Conservation (phyloP, 2,888 invertebrate species). For the Coenonympha glycerion region DNA sequence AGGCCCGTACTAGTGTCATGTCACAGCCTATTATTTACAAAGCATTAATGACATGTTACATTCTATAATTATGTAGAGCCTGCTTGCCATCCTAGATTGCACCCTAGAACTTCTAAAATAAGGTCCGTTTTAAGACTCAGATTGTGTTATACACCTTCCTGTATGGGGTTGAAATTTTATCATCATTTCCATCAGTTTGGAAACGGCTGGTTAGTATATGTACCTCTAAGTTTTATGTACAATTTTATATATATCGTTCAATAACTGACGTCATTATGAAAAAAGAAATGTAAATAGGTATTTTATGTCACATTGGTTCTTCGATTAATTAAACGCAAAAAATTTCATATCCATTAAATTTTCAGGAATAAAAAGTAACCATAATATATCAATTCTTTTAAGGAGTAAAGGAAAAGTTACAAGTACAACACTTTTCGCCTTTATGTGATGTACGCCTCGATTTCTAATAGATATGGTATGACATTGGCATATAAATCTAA, state of each 20-base stretch:
- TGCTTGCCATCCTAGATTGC: not conserved
- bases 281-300: too few species aligned
- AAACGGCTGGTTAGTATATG: slow-evolving; percentile 32
- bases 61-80: slow-evolving; percentile 47
- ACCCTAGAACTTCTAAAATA: not conserved
- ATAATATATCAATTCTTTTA: too few species aligned
- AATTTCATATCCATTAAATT: too few species aligned
- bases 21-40: slow-evolving; percentile 54
- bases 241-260: slow-evolving; percentile 5
- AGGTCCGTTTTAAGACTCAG: not conserved
- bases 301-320: too few species aligned
- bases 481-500: too few species aligned
- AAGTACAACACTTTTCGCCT: too few species aligned
- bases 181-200: slow-evolving; percentile 45
- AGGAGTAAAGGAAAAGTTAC: too few species aligned
- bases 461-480: too few species aligned
- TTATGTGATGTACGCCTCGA: too few species aligned
- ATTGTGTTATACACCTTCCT: not conserved
- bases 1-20: slow-evolving; percentile 35
- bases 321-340: too few species aligned
- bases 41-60: slow-evolving; percentile 58
- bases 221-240: slow-evolving; percentile 19
- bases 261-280: slow-evolving; percentile 23
- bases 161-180: slow-evolving; percentile 43
- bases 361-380: too few species aligned